phyloP scores from a whole-genome alignment of 2,797 vertebrate genomes.

The Hirundo rustica region DNA sequence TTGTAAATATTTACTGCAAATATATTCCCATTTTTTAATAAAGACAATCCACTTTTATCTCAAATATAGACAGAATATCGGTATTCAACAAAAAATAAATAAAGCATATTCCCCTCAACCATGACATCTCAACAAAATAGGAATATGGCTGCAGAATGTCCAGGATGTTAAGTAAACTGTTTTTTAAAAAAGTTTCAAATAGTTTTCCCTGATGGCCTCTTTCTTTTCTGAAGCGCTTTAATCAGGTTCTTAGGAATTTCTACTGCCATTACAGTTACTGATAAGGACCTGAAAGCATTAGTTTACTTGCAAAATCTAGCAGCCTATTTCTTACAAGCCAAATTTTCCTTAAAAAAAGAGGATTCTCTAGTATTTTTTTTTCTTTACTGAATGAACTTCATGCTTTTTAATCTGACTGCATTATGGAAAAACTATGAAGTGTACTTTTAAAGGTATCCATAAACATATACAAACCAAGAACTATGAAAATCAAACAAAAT shows the following conservation, averaged over 20 bases:
- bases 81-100: background rate
- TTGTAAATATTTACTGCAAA: background rate
- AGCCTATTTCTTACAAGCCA: background rate
- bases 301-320: background rate
- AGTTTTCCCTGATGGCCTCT: background rate
- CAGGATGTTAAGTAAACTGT: background rate
- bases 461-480: background rate
- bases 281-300: background rate
- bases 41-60: background rate
- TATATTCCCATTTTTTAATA: background rate
- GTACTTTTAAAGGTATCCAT: background rate
- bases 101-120: rapidly evolving
- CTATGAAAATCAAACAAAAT: background rate
- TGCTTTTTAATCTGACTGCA: background rate
- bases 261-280: background rate
- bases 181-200: background rate
- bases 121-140: background rate
- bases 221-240: background rate
- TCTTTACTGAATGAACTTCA: background rate
- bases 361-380: background rate
- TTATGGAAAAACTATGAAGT: background rate
- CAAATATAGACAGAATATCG: background rate
- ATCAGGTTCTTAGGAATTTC: background rate
- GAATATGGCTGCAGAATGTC: background rate
- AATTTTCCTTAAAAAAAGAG: background rate